phyloP scores from a whole-genome alignment of 2,888 invertebrate genomes.

The Slavum lentiscoides region DNA sequence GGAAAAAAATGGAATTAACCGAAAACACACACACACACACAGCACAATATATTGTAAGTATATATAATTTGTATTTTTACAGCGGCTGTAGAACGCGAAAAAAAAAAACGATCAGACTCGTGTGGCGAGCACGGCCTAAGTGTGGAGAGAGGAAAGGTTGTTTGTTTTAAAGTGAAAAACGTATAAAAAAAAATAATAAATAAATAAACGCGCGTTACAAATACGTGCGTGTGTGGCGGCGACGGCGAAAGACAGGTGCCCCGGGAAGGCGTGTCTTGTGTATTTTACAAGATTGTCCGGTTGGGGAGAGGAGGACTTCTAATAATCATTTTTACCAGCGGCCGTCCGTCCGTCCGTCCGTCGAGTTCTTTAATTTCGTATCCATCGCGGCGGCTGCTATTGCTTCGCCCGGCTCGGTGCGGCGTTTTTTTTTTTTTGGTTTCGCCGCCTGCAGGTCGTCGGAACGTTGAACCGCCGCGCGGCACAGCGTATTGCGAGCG shows the following conservation, averaged over 20 bases:
- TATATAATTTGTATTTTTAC: too few relatives aligned
- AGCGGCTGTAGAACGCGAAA: too few relatives aligned
- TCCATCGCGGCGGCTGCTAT: not conserved
- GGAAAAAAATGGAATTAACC: too few relatives aligned
- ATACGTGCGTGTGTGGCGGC: not conserved
- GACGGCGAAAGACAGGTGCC: constrained; percentile 45
- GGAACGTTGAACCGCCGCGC: not conserved
- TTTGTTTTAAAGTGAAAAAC: constrained; percentile 47
- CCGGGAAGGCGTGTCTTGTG: constrained; percentile 46
- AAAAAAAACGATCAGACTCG: too few relatives aligned
- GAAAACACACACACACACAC: too few relatives aligned
- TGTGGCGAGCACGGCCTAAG: too few relatives aligned
- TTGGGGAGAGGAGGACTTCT: not conserved
- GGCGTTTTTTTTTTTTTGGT: not conserved
- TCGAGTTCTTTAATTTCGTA: constrained; percentile 41
- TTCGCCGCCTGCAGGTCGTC: constrained; percentile 23
- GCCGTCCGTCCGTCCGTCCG: constrained; percentile 9
- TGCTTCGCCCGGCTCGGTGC: constrained; percentile 17
- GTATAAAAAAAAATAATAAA: too few relatives aligned
- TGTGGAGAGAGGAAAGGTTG: not conserved
- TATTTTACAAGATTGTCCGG: constrained; percentile 30
- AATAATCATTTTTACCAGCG: constrained; percentile 19
- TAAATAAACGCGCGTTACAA: not conserved
- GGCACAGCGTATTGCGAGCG: not conserved
- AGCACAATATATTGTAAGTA: too few relatives aligned